Evolutionary conservation across 2,797 vertebrate genomes (phyloP).

Genomic region (Kryptopterus vitreolus): DNA sequence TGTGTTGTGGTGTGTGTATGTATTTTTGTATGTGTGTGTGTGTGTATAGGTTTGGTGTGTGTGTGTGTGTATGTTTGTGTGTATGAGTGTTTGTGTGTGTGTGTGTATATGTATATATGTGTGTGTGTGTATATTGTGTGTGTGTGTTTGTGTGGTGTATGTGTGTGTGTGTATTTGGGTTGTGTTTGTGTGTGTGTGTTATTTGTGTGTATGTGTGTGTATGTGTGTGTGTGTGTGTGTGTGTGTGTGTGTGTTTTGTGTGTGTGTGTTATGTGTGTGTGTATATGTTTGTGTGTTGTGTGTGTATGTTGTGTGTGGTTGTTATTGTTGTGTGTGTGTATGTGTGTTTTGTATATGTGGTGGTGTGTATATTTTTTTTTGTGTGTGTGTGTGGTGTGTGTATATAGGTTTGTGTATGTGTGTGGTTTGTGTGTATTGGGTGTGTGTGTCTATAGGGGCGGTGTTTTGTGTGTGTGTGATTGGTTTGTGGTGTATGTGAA

Average conservation of each 20-base stretch:
- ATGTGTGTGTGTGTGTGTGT: conserved; percentile 16
- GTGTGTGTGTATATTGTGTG: background rate
- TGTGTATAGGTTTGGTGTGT: no score
- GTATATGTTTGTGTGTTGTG: conserved; percentile 14
- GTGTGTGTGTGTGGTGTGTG: conserved; percentile 17
- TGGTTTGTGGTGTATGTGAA: conserved; percentile 17
- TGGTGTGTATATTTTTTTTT: no score
- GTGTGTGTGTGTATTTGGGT: conserved; percentile 17
- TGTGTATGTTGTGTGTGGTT: conserved; percentile 16
- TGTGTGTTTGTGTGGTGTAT: conserved; percentile 11
- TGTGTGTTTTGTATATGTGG: conserved; percentile 15
- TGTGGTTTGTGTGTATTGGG: conserved; percentile 37
- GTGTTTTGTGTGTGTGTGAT: conserved; percentile 9
- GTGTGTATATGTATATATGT: conserved; percentile 61
- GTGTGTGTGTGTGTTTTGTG: conserved; percentile 25
- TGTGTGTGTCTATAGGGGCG: no score
- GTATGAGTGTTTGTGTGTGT: conserved; percentile 18
- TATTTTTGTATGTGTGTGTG: no score
- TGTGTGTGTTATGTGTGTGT: conserved; percentile 23
- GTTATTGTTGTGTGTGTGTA: conserved; percentile 26
- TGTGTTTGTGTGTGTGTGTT: conserved; percentile 32
- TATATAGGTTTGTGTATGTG: conserved; percentile 9
- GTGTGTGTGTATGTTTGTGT: conserved; percentile 14
- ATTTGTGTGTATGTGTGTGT: background rate
- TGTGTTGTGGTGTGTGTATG: conserved; percentile 35